Evolutionary conservation across 2,113 vertebrate species (phyloP).

Genomic region (Sciurus niger): DNA sequence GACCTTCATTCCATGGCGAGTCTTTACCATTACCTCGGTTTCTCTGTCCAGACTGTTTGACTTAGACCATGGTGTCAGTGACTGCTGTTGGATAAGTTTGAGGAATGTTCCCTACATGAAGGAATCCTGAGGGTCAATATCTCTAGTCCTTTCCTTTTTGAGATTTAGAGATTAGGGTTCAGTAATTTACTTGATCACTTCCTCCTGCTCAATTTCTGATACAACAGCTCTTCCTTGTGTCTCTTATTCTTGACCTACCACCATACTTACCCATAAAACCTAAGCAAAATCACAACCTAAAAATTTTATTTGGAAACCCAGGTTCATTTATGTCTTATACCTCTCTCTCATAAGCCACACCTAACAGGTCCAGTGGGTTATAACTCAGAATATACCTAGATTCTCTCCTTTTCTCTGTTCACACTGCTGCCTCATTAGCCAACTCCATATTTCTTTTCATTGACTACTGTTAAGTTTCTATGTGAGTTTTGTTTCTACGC

Average conservation of each 20-base stretch:
- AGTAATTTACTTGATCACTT: neutral
- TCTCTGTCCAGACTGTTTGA: too few relatives aligned
- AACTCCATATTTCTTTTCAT: neutral
- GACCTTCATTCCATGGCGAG: too few relatives aligned
- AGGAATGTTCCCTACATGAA: neutral
- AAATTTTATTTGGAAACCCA: neutral
- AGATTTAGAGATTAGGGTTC: neutral
- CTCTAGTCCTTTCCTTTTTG: neutral
- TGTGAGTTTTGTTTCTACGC: neutral
- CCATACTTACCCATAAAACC: neutral
- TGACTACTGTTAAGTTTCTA: neutral
- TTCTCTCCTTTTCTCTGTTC: neutral
- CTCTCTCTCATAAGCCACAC: neutral
- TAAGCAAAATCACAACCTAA: neutral
- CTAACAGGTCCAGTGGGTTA: neutral
- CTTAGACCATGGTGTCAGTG: too few relatives aligned
- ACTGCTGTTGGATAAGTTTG: too few relatives aligned
- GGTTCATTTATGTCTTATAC: neutral
- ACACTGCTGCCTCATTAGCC: neutral
- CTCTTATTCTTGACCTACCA: neutral
- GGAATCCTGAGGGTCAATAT: neutral
- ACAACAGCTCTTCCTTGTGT: neutral
- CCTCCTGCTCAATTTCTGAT: neutral
- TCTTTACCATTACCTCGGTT: too few relatives aligned
- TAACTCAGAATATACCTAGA: neutral